A percentile compares a stretch with the other conserved stretches of the same genome.
Evolutionary conservation across 2,888 invertebrate genomes (phyloP).

Genomic region (Minunthozetes semirufus): DNA sequence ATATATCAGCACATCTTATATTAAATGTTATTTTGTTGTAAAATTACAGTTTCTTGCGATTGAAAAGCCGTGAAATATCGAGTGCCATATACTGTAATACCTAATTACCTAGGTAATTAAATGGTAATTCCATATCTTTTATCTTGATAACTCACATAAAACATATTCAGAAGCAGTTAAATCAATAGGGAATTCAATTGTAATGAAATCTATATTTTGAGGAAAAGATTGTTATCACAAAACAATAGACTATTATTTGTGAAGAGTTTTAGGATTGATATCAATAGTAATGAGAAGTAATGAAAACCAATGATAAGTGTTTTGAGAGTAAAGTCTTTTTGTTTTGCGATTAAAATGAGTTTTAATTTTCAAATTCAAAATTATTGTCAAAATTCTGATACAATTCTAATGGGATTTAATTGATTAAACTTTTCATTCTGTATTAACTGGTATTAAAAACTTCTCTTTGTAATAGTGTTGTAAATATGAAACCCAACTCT

Average conservation of each 20-base stretch:
- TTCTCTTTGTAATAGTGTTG: not conserved
- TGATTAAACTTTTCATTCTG: too few relatives aligned
- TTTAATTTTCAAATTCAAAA: too few relatives aligned
- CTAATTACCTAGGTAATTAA: too few relatives aligned
- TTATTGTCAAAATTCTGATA: too few relatives aligned
- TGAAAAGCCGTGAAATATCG: constrained; percentile 21
- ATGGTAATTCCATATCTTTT: constrained; percentile 26
- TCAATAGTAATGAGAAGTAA: too few relatives aligned
- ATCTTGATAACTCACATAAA: not conserved
- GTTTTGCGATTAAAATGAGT: too few relatives aligned
- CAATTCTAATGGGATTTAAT: too few relatives aligned
- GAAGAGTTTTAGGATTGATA: too few relatives aligned
- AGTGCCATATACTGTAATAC: constrained; percentile 14
- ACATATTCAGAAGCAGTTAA: not conserved
- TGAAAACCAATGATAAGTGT: too few relatives aligned
- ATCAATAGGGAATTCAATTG: not conserved
- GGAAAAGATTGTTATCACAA: not conserved
- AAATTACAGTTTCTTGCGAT: not conserved
- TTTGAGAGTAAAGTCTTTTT: too few relatives aligned
- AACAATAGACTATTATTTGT: too few relatives aligned
- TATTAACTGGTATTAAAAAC: too few relatives aligned
- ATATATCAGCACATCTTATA: not conserved
- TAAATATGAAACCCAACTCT: not conserved
- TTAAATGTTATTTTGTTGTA: not conserved
- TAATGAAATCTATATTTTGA: not conserved